These are phyloP conservation scores for Perdita meconis DNA, from an alignment of 2,888 invertebrate genomes.

Conservation along the genomic window DNA sequence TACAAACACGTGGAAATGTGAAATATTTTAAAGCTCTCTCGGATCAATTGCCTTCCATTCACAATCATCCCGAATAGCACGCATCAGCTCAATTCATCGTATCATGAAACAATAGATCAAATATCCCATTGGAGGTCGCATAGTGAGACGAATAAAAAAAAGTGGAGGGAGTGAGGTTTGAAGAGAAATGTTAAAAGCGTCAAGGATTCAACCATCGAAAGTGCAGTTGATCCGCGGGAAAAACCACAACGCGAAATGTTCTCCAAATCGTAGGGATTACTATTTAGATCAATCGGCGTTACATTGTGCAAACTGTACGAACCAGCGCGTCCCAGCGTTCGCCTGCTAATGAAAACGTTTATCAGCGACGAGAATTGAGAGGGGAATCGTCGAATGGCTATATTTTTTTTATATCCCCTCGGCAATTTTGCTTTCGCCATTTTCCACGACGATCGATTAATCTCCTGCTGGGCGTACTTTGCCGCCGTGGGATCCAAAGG, in stretches of 20 bases:
- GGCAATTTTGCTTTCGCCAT: conserved; percentile 50
- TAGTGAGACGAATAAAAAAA: not conserved
- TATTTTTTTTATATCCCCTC: conserved; percentile 11
- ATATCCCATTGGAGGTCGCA: not conserved
- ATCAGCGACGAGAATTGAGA: conserved; percentile 20
- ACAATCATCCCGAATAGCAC: too few relatives aligned
- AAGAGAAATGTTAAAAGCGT: conserved; percentile 20
- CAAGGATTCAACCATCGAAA: not conserved
- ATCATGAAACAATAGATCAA: conserved; percentile 2
- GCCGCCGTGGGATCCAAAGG: not conserved
- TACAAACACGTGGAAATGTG: too few relatives aligned
- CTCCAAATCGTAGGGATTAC: conserved; percentile 10
- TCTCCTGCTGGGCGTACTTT: conserved; percentile 30
- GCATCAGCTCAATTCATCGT: too few relatives aligned
- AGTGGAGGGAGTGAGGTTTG: not conserved
- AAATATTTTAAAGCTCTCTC: too few relatives aligned
- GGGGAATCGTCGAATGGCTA: conserved; percentile 22
- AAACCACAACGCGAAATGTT: conserved; percentile 13
- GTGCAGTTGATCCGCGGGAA: not conserved
- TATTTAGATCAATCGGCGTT: conserved; percentile 17
- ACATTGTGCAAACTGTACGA: not conserved
- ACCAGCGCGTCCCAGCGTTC: not conserved
- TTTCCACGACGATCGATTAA: conserved; percentile 61
- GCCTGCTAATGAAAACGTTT: conserved; percentile 12
- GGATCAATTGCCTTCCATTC: too few relatives aligned